Conservation (phyloP, 2,113 vertebrate species). For the Felis catus region DNA sequence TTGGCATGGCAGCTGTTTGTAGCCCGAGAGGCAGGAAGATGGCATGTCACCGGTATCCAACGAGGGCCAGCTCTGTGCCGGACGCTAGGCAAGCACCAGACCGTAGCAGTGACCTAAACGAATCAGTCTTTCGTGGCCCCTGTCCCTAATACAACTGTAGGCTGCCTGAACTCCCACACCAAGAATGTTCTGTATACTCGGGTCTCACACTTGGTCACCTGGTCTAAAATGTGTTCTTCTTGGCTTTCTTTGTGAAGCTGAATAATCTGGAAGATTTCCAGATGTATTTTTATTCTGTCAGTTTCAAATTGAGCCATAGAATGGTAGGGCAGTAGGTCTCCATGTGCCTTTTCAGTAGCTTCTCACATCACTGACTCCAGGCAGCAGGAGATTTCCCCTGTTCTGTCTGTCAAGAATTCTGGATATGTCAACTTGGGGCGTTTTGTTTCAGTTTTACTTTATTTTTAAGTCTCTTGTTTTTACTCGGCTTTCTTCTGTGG, state of each 20-base stretch:
- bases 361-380: neutral
- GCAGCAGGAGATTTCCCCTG: neutral
- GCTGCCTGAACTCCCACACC: neutral
- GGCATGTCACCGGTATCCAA: neutral
- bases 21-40: neutral
- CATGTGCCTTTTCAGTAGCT: neutral
- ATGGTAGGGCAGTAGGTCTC: neutral
- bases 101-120: neutral
- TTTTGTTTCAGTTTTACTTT: neutral
- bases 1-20: neutral
- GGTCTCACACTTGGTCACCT: neutral
- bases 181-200: accelerated
- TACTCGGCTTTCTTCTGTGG: neutral
- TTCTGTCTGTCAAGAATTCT: neutral
- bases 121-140: accelerated
- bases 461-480: neutral
- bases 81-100: too few species aligned
- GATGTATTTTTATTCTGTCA: neutral
- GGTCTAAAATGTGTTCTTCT: neutral
- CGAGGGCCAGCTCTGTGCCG: neutral
- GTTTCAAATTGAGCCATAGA: neutral
- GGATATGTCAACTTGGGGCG: neutral
- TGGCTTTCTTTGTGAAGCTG: neutral
- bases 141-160: accelerated
- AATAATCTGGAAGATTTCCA: neutral